Conservation (phyloP, 2,797 vertebrate genomes). For the Neoniphon sammara region DNA sequence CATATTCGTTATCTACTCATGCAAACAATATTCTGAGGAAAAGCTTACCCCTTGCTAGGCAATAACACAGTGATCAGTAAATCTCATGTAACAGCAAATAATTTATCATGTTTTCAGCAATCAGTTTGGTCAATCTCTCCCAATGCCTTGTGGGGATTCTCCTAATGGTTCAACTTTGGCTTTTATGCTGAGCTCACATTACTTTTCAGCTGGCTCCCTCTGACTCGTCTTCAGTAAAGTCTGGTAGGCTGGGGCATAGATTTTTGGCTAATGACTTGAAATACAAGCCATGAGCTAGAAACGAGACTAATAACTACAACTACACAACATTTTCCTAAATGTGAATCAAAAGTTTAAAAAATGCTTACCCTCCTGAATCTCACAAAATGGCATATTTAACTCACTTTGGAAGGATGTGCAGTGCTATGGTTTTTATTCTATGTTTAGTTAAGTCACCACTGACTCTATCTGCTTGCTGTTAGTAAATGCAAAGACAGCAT, state of each 20-base stretch:
- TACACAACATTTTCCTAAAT: no score
- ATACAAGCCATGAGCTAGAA: neutral
- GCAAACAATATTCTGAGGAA: neutral
- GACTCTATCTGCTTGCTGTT: no score
- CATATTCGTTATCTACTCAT: neutral
- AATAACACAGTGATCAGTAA: neutral
- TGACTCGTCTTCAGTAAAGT: neutral
- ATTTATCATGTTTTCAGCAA: neutral
- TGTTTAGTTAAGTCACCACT: no score
- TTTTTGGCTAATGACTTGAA: neutral
- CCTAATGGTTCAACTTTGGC: slow-evolving; percentile 24
- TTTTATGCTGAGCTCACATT: neutral
- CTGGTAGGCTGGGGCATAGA: neutral
- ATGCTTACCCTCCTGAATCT: no score
- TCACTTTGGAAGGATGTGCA: no score
- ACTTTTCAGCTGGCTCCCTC: neutral
- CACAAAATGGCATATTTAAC: no score
- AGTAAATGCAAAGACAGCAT: no score
- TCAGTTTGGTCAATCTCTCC: neutral
- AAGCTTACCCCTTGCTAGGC: neutral
- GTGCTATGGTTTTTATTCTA: no score
- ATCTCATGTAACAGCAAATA: neutral
- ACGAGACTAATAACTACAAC: neutral
- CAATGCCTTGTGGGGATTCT: slow-evolving; percentile 13
- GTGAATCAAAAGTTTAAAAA: no score